Evolutionary conservation across 2,888 invertebrate species (phyloP).

Genomic region (Apotomis turbidana): DNA sequence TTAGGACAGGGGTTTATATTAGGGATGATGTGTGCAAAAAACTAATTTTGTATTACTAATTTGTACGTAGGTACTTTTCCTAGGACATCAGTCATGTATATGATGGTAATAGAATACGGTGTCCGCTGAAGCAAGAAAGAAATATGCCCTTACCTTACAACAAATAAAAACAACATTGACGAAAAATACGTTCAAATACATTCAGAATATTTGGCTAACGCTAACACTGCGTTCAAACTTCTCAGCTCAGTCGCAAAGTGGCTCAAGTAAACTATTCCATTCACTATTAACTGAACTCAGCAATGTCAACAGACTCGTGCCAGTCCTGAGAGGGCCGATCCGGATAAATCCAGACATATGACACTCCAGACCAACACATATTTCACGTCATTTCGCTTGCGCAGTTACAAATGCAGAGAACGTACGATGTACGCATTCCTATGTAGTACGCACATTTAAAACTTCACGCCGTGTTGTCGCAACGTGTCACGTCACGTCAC

Average conservation of each 20-base stretch:
- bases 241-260: background rate
- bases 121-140: too few species aligned
- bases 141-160: too few species aligned
- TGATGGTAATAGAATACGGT: too few species aligned
- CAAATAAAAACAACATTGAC: too few species aligned
- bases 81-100: too few species aligned
- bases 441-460: background rate
- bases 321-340: slow-evolving; percentile 24
- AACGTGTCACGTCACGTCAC: too few species aligned
- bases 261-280: background rate
- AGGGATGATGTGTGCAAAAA: too few species aligned
- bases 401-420: background rate
- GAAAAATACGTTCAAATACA: background rate
- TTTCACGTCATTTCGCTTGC: slow-evolving; percentile 25
- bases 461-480: too few species aligned
- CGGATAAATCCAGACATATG: slow-evolving; percentile 38
- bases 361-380: slow-evolving; percentile 30
- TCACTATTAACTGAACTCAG: background rate
- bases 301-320: slow-evolving; percentile 28
- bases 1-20: too few species aligned
- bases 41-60: too few species aligned
- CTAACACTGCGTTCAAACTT: background rate
- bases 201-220: too few species aligned
- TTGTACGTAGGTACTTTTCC: too few species aligned
- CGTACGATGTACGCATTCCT: background rate